Base-by-base conservation (phyloP, 1,140 invertebrate genomes). In the Cotesia vestalis region DNA sequence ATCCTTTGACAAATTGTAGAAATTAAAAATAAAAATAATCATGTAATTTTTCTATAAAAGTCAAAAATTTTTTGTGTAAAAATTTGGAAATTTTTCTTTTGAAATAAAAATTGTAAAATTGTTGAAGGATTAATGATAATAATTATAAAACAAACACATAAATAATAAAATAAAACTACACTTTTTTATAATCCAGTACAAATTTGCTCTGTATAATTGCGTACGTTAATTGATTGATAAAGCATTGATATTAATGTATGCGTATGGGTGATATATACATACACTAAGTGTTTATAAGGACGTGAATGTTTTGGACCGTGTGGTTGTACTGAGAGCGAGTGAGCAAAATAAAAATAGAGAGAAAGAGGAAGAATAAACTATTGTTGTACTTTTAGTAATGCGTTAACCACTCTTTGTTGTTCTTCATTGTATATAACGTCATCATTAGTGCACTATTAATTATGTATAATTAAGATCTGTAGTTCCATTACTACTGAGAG, bases 371-470 rank as follows among this genome's bases (percentile, higher is more conserved):
- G 57, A 67, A 46, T n/a, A 46, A 69, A 70, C 66, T 70, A 66
- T 73, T 73, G 72, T 73, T 73, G 72, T 73, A 51, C 20, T 53
- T 70, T 72, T 75, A 69, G 51, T 40, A 69, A 51, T 72, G 66
- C 68, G 20, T 60, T 52, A 52, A 52, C 66, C 64, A 77, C 75
- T 82, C 80, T 85, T 84, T 84, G 82, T 86, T 84, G 84, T 80
- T 78, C 83, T 86, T 86, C 79, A 75, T 75, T 87, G 85, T 87
- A 86, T 84, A 87, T 87, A 87, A 76, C 80, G 81, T 81, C 83
- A 84, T 82, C 79, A 85, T 81, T 86, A 86, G 82, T 78, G 80
- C 83, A 86, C 83, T 85, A 86, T 80, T 75, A 72, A 77, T 72
- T 83, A 81, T 76, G 78, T 83, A 85, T 83, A 87, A 85, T 82